Conservation (phyloP, 2,888 invertebrate species). For the Aphodius sticticus region DNA sequence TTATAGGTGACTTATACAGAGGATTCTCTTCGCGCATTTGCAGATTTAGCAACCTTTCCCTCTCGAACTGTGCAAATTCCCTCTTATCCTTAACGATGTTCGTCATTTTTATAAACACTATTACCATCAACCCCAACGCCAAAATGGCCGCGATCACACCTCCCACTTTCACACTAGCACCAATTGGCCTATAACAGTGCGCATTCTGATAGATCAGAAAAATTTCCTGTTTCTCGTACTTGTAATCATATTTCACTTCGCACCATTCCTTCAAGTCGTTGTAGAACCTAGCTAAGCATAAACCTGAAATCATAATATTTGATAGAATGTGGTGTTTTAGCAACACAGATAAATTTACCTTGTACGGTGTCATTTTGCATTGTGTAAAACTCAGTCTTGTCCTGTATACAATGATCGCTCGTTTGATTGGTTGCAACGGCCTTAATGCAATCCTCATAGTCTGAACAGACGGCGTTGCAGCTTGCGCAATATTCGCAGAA, state of each 20-base stretch:
- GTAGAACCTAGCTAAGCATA: conserved; percentile 36
- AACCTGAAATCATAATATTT: conserved; percentile 30
- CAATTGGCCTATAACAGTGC: conserved; percentile 46
- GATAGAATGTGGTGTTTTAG: background rate
- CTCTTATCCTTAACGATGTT: conserved; percentile 36
- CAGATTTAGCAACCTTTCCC: conserved; percentile 21
- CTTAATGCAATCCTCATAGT: conserved; percentile 61
- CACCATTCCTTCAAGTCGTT: conserved; percentile 38
- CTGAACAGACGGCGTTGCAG: conserved; percentile 63
- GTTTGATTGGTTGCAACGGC: conserved; percentile 31
- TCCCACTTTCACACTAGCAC: conserved; percentile 45
- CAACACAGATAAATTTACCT: conserved; percentile 26
- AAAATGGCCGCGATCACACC: conserved; percentile 44
- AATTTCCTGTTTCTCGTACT: conserved; percentile 29
- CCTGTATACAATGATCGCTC: conserved; percentile 29
- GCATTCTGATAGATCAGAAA: conserved; percentile 38
- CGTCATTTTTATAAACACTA: conserved; percentile 50
- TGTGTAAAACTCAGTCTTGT: conserved; percentile 35
- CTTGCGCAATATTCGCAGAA: conserved; percentile 65
- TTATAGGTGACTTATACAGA: conserved; percentile 60
- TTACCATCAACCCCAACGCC: conserved; percentile 43
- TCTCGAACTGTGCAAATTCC: conserved; percentile 39
- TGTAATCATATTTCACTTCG: conserved; percentile 40
- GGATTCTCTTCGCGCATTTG: conserved; percentile 62
- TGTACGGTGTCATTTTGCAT: conserved; percentile 29